Conservation (phyloP, 1,140 invertebrate species). For the Ceratitis capitata region DNA sequence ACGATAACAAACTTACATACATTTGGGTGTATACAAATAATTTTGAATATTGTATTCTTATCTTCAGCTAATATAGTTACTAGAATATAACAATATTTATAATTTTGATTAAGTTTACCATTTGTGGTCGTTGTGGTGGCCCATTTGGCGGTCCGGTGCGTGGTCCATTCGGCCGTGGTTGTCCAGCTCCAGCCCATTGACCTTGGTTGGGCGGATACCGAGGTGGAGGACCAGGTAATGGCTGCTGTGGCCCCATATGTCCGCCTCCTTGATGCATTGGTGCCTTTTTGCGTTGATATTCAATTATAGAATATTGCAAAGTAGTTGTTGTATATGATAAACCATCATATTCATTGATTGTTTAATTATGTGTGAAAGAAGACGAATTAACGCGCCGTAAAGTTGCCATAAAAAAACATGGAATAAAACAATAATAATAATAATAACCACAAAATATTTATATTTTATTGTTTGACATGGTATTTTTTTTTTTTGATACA, state of each 20-base stretch:
- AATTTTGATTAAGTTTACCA: slow-evolving; percentile 67
- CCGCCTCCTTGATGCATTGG: slow-evolving; percentile 64
- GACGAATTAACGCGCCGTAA: not conserved
- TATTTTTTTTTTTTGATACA: too few species aligned
- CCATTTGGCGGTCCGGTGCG: slow-evolving; percentile 72
- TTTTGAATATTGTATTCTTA: not conserved
- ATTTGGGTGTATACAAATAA: not conserved
- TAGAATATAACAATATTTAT: not conserved
- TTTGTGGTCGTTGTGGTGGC: slow-evolving; percentile 74
- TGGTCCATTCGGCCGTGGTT: slow-evolving; percentile 72
- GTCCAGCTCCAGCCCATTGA: slow-evolving; percentile 67
- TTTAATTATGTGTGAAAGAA: slow-evolving; percentile 18
- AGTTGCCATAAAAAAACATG: slow-evolving; percentile 53
- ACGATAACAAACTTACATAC: not conserved
- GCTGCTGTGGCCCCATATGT: slow-evolving; percentile 57
- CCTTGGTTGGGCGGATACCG: slow-evolving; percentile 63
- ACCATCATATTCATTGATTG: not conserved
- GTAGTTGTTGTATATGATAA: slow-evolving; percentile 53
- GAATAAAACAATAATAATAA: slow-evolving; percentile 51
- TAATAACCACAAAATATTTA: slow-evolving; percentile 54
- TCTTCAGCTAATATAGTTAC: not conserved
- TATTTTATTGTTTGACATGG: too few species aligned
- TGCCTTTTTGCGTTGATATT: slow-evolving; percentile 48
- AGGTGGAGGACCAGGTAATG: slow-evolving; percentile 68
- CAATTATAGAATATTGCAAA: slow-evolving; percentile 7